Evolutionary conservation across 2,888 invertebrate species (phyloP), one percentile per base, ranked within the genome.

Genomic region (Ochropleura leucogaster): DNA sequence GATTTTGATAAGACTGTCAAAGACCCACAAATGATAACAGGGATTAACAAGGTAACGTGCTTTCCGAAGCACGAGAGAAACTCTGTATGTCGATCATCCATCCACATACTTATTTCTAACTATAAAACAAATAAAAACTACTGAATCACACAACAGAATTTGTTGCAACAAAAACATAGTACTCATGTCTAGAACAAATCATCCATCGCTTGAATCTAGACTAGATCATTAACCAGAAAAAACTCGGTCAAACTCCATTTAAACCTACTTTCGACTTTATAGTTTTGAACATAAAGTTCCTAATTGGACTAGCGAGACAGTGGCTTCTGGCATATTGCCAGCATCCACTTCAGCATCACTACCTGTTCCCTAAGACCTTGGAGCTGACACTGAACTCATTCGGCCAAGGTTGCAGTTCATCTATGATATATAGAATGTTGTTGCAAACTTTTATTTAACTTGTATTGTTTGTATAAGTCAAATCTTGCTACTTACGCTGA

Each of bases 361-460:
- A 92, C 91, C 92, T 90, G 90, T 80, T 88, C 89, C 88, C 87
- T 86, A 87, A 87, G 89, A 89, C 93, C 92, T 93, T 91, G 92
- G 83, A 73, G 74, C 63, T 69, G 92, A 90, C 93, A 92, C 88
- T 94, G 92, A 91, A 90, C 90, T 85, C 87, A 83, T 86, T 90
- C 75, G 44, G 47, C 77, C 83, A 87, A 88, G 87, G 83, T 77
- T 72, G 74, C 68, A 82, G 72, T 75, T 86, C 79, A 89, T 1
- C 51, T 18, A 46, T 46, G 64, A 49, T 55, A 62, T 68, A n/a
- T 64, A 16, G 55, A 55, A 57, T 40, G 68, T 65, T 55, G 68
- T 30, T 30, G 30, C 30, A 30, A 30, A 30, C 3, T 30, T 30
- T 30, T 30, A 30, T 30, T 30, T 30, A 30, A 30, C 3, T 30